Conservation (phyloP, 2,113 vertebrate genomes). For the Sula dactylatra region DNA sequence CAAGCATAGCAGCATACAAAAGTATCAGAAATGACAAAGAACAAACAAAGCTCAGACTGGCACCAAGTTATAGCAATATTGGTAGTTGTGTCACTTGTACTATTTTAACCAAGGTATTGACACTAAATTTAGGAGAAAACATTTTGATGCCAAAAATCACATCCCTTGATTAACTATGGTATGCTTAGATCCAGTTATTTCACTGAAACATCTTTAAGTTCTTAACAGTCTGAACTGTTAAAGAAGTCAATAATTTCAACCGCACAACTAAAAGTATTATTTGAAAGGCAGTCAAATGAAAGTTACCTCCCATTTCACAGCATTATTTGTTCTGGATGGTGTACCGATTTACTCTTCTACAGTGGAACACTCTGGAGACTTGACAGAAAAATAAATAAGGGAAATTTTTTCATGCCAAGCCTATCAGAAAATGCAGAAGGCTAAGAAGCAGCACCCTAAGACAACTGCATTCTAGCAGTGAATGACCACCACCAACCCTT, state of each 20-base stretch:
- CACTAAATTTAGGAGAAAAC: not conserved
- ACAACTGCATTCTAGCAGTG: not conserved
- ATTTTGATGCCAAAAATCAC: not conserved
- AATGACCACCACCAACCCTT: not conserved
- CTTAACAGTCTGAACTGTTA: constrained; percentile 22
- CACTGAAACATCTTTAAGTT: not conserved
- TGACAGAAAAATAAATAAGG: constrained; percentile 15
- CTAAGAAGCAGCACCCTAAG: not conserved
- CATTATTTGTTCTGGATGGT: constrained; percentile 55
- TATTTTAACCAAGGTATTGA: constrained; percentile 32
- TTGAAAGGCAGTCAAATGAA: constrained; percentile 50
- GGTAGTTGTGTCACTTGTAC: constrained; percentile 22
- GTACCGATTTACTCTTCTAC: constrained; percentile 56
- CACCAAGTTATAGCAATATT: constrained; percentile 18
- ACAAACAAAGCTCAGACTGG: constrained; percentile 22
- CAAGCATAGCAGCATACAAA: constrained; percentile 47
- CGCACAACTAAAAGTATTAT: constrained; percentile 11
- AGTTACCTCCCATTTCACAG: constrained; percentile 63
- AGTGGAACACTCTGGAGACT: constrained; percentile 57
- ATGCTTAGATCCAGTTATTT: not conserved
- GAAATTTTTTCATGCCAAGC: constrained; percentile 36
- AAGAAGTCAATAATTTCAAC: constrained; percentile 25
- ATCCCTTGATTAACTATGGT: not conserved
- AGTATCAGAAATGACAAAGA: constrained; percentile 33
- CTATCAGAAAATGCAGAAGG: not conserved